phyloP scores from a whole-genome alignment of 2,797 vertebrate genomes.

The Spondyliosoma cantharus region DNA sequence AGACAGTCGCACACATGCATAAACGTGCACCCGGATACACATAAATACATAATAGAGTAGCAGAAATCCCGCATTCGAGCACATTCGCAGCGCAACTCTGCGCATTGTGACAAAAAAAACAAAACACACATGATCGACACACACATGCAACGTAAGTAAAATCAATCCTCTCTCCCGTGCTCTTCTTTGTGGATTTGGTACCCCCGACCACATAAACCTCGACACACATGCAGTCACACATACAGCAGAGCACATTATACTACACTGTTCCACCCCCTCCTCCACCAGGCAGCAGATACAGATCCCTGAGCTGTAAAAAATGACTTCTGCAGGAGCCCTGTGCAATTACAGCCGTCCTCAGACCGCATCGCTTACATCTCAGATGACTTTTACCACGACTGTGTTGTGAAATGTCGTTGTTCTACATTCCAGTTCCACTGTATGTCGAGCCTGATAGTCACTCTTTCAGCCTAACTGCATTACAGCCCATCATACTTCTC shows the following conservation, averaged over 20 bases:
- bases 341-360: conserved; percentile 31
- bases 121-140: background rate
- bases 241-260: conserved; percentile 18
- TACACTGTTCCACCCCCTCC: conserved; percentile 18
- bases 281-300: conserved; percentile 41
- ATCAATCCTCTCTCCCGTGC: background rate
- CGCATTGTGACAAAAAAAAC: background rate
- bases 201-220: conserved; percentile 18
- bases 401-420: conserved; percentile 37
- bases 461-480: background rate
- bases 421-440: conserved; percentile 27
- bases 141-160: background rate
- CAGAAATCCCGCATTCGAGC: background rate
- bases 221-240: conserved; percentile 34
- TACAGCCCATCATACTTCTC: background rate
- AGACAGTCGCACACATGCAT: background rate
- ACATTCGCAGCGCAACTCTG: background rate
- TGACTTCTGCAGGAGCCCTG: conserved; percentile 29
- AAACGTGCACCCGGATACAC: background rate
- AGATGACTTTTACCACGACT: conserved; percentile 14
- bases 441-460: background rate
- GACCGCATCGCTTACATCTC: conserved; percentile 18
- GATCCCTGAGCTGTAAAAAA: conserved; percentile 50
- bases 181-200: conserved; percentile 1
- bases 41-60: conserved; percentile 14